A percentile compares a stretch with the other conserved stretches of the same genome.
Evolutionary conservation across 2,797 vertebrate species (phyloP).

Genomic region (Trichosurus vulpecula): DNA sequence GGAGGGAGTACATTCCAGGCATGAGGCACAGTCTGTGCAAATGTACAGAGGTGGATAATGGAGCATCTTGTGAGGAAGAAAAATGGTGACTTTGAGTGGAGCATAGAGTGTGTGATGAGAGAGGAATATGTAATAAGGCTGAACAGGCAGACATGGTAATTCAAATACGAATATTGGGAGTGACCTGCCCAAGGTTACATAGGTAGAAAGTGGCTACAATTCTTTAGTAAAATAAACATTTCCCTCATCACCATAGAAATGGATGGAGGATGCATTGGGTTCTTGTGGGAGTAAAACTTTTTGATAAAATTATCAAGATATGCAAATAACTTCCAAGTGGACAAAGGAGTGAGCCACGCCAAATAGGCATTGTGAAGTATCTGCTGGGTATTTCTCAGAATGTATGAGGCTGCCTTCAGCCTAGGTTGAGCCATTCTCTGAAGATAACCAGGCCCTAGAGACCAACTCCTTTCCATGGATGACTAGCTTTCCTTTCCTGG

Average conservation of each 20-base stretch:
- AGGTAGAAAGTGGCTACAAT: neutral
- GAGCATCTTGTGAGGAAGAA: neutral
- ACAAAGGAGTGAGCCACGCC: neutral
- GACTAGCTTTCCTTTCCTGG: accelerated
- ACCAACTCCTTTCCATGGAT: neutral
- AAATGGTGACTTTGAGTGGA: neutral
- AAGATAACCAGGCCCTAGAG: neutral
- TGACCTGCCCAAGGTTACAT: neutral
- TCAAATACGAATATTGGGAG: neutral
- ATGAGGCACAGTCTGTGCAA: neutral
- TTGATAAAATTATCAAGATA: neutral
- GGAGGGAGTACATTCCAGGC: neutral
- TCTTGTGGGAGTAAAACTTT: neutral
- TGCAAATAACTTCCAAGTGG: neutral
- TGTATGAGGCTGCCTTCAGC: neutral
- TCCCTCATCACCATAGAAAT: neutral
- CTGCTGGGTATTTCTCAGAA: neutral
- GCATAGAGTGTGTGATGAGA: neutral
- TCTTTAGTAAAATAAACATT: neutral
- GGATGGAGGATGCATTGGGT: neutral
- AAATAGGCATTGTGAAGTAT: neutral
- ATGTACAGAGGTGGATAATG: neutral
- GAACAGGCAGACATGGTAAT: neutral
- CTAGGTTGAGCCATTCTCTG: neutral
- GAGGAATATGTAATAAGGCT: neutral